Percentiles rank a stretch among this genome's conserved stretches.
Conservation (phyloP, 1,140 invertebrate genomes). For the Penaeus vannamei region DNA sequence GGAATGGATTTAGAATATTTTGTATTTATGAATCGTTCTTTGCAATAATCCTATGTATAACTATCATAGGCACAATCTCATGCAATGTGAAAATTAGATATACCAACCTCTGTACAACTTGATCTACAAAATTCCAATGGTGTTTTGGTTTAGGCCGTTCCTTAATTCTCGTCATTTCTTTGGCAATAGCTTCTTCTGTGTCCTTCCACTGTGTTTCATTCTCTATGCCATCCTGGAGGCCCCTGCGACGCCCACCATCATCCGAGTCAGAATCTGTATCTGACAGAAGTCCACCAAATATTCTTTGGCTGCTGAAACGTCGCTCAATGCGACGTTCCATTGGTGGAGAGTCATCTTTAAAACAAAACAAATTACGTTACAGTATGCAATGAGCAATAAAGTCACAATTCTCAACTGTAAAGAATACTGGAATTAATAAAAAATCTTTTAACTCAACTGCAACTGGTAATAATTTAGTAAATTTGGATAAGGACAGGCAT, state of each 20-base stretch:
- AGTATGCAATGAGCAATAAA: background rate
- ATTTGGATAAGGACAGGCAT: too few species aligned
- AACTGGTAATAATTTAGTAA: too few species aligned
- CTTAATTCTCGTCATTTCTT: constrained; percentile 54
- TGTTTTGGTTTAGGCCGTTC: constrained; percentile 53
- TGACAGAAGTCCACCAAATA: constrained; percentile 55
- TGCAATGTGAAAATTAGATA: background rate
- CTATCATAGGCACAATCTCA: too few species aligned
- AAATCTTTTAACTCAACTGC: too few species aligned
- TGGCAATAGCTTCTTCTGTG: constrained; percentile 47
- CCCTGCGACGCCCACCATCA: constrained; percentile 35
- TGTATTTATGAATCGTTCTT: too few species aligned
- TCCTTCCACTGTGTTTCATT: constrained; percentile 41
- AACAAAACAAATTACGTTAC: background rate
- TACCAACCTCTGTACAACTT: constrained; percentile 51
- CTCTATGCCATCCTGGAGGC: constrained; percentile 18
- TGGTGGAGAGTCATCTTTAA: constrained; percentile 48
- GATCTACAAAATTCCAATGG: constrained; percentile 61
- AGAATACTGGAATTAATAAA: too few species aligned
- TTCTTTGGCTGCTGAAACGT: constrained; percentile 23
- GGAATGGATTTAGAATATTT: background rate
- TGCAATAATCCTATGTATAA: too few species aligned
- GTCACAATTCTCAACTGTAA: too few species aligned
- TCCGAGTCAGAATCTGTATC: constrained; percentile 51
- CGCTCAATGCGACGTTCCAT: constrained; percentile 39